Percentiles rank a stretch among this genome's conserved stretches.
Evolutionary conservation across 2,888 invertebrate genomes (phyloP).

Genomic region (Panopea generosa): DNA sequence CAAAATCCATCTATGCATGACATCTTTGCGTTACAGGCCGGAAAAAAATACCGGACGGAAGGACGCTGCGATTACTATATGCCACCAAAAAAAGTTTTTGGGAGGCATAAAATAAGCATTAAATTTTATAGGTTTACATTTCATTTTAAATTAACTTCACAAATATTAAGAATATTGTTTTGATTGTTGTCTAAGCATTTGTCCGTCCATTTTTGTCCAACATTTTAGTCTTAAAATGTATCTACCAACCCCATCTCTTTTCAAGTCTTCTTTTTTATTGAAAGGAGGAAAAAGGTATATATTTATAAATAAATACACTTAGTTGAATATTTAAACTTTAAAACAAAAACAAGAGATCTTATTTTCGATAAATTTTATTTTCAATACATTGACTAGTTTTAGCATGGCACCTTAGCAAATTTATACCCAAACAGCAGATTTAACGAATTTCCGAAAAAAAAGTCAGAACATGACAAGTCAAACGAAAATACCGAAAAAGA

Average conservation of each 20-base stretch:
- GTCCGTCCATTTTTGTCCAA: not conserved
- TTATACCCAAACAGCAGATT: not conserved
- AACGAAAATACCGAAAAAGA: too few species aligned
- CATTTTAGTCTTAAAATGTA: conserved; percentile 2
- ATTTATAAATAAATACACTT: not conserved
- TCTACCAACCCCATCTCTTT: not conserved
- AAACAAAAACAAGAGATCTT: not conserved
- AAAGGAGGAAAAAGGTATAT: too few species aligned
- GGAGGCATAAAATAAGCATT: too few species aligned
- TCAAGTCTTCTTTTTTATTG: conserved; percentile 1
- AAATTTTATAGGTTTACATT: not conserved
- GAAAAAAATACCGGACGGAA: too few species aligned
- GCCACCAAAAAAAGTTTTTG: too few species aligned
- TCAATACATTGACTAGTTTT: not conserved
- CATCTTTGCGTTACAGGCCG: too few species aligned
- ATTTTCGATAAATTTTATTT: not conserved
- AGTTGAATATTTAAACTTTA: not conserved
- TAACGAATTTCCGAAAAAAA: too few species aligned
- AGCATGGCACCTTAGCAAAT: conserved; percentile 2
- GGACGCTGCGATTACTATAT: too few species aligned
- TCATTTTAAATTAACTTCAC: conserved; percentile 1
- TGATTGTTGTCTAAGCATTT: not conserved
- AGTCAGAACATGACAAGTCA: too few species aligned
- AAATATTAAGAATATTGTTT: not conserved
- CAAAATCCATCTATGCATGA: too few species aligned